Base-by-base conservation (phyloP, 2,113 vertebrate genomes). In the Sminthopsis crassicaudata region DNA sequence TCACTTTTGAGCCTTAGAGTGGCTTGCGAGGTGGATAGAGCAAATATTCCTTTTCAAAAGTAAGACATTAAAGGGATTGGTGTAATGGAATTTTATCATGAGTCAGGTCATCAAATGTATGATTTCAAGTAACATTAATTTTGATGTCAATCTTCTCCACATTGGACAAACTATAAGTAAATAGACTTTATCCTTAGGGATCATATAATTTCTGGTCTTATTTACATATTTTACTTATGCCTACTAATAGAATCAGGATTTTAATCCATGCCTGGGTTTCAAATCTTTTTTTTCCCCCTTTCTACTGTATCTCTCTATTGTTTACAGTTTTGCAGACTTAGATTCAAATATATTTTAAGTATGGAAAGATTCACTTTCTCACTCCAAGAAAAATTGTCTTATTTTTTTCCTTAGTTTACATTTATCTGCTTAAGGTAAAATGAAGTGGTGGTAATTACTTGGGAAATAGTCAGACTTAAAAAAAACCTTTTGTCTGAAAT, bases 21-120 rank as follows among this genome's bases (percentile, higher is more conserved):
- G 46, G 0, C 67, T 10, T 19, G 23, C 90, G 27, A 89, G 36
- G 91, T 91, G 26, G 46, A 8, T 26, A 90, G 7, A 24, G 1
- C 0, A 50, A 60, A 53, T 92, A 53, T 1, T 91, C 2, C 46
- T 9, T 91, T 46, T 50, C 84, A 93, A 8, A 92, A 27, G 67
- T 53, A 55, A 96, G n/a, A 22, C 51, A 60, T 60, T 51, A 8
- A 14, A 22, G 67, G 42, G 0, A 84, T 94, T 93, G 24, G 8
- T 89, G n/a, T 90, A 90, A 93, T 90, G 11, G 0, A 96, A 94
- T 53, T 52, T 94, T 84, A 91, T 93, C 54, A 76, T 25, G n/a
- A 52, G 1, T 54, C 53, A 2, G 36, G 53, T 92, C 46, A 48
- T 94, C n/a, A 90, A 55, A 52, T 53, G 1, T 84, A 7, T 11